Evolutionary conservation across 1,140 invertebrate species (phyloP).

Genomic region (Chrysoperla carnea): DNA sequence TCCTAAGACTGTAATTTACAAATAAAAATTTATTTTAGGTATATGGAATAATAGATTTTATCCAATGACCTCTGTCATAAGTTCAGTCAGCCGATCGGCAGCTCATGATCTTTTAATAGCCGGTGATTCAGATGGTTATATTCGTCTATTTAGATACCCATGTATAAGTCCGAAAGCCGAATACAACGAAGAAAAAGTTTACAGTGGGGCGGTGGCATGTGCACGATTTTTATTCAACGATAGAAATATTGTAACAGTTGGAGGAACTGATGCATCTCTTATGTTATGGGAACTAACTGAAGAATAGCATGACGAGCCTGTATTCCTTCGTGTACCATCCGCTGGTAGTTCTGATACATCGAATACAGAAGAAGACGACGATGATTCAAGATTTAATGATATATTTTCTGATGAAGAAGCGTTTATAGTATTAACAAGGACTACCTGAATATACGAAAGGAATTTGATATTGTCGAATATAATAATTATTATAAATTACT

Average conservation of each 20-base stretch:
- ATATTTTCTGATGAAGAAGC: neutral
- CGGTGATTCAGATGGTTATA: slow-evolving; percentile 80
- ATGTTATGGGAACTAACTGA: slow-evolving; percentile 84
- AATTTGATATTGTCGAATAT: too few species aligned
- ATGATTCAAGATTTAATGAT: neutral
- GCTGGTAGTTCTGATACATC: neutral
- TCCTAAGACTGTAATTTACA: neutral
- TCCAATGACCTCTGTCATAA: slow-evolving; percentile 59
- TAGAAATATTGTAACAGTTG: slow-evolving; percentile 69
- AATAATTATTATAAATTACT: too few species aligned
- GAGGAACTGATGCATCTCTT: slow-evolving; percentile 78
- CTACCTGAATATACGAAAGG: too few species aligned
- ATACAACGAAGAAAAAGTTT: slow-evolving; percentile 75
- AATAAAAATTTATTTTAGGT: slow-evolving; percentile 26
- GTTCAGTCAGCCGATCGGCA: slow-evolving; percentile 61
- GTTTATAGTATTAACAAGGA: neutral
- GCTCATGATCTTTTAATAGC: slow-evolving; percentile 68
- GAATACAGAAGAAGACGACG: neutral
- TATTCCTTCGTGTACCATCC: slow-evolving; percentile 20
- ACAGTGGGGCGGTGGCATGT: slow-evolving; percentile 69
- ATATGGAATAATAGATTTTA: slow-evolving; percentile 83
- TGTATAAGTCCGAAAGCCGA: slow-evolving; percentile 68
- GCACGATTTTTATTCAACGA: slow-evolving; percentile 74
- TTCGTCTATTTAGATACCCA: slow-evolving; percentile 77
- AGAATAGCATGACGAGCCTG: slow-evolving; percentile 35